Percentiles rank a stretch among this genome's conserved stretches.
Conservation (phyloP, 2,888 invertebrate species). For the Geophilus truncorum region DNA sequence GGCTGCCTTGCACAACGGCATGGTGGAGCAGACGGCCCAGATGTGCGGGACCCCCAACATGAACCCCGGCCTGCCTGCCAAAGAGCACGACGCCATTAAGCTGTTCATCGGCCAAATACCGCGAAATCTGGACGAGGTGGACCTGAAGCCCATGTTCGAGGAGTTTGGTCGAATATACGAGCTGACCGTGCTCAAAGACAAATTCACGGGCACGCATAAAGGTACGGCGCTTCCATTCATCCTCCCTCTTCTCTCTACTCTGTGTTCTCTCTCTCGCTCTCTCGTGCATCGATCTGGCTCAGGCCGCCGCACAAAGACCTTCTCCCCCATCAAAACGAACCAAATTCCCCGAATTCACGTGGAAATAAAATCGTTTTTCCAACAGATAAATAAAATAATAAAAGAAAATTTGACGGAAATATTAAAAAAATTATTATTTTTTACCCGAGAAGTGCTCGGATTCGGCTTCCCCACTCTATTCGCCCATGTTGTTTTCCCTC, state of each 20-base stretch:
- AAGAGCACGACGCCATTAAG: constrained; percentile 63
- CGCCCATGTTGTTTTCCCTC: neutral
- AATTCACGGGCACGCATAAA: constrained; percentile 93
- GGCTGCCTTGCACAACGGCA: constrained; percentile 39
- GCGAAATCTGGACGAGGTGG: constrained; percentile 78
- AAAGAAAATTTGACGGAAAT: neutral
- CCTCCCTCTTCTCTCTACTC: neutral
- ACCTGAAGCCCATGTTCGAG: constrained; percentile 83
- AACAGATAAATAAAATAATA: neutral
- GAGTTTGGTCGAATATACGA: constrained; percentile 91
- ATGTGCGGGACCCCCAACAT: constrained; percentile 32
- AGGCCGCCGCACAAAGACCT: neutral
- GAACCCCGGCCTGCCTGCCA: constrained; percentile 43
- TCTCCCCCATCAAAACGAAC: neutral
- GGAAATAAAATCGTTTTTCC: neutral
- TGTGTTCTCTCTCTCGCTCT: constrained; percentile 30
- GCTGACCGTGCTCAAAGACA: constrained; percentile 88
- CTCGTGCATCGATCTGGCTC: constrained; percentile 7
- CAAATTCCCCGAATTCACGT: neutral
- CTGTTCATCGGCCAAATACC: constrained; percentile 92
- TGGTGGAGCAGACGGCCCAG: constrained; percentile 37
- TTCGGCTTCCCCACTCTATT: neutral
- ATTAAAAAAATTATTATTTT: no score
- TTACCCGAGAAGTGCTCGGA: neutral
- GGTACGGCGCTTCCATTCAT: constrained; percentile 54